Conservation (phyloP, 2,113 vertebrate species). For the Chloroceryle aenea region DNA sequence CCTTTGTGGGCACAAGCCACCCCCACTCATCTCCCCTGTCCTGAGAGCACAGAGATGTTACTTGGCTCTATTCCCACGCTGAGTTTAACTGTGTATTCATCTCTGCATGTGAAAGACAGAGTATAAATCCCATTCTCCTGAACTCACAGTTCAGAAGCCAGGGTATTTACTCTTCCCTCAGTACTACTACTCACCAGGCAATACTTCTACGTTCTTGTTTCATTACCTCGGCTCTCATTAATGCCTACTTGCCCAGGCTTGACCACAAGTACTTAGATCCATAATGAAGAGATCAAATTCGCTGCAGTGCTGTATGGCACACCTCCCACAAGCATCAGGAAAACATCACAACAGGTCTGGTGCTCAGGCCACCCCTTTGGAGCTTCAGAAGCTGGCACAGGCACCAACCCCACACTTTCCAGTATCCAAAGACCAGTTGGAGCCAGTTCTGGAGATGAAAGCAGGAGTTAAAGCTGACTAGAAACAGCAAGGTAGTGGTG, state of each 20-base stretch:
- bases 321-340: not conserved
- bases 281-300: not conserved
- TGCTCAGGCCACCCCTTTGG: not conserved
- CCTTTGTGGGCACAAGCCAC: not conserved
- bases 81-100: too few relatives aligned
- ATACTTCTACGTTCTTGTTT: not conserved
- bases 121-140: not conserved
- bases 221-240: not conserved
- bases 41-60: not conserved
- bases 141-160: not conserved
- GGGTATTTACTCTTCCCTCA: not conserved
- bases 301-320: not conserved
- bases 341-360: not conserved
- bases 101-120: too few relatives aligned
- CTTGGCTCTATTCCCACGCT: not conserved
- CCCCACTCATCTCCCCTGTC: not conserved
- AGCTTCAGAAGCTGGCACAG: not conserved
- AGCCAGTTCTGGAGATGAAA: not conserved
- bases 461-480: not conserved
- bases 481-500: not conserved
- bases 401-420: accelerated
- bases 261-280: not conserved
- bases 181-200: not conserved
- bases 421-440: not conserved
- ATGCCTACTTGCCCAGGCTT: not conserved